Conservation (phyloP, 2,888 invertebrate species). For the Pasiphila rectangulata region DNA sequence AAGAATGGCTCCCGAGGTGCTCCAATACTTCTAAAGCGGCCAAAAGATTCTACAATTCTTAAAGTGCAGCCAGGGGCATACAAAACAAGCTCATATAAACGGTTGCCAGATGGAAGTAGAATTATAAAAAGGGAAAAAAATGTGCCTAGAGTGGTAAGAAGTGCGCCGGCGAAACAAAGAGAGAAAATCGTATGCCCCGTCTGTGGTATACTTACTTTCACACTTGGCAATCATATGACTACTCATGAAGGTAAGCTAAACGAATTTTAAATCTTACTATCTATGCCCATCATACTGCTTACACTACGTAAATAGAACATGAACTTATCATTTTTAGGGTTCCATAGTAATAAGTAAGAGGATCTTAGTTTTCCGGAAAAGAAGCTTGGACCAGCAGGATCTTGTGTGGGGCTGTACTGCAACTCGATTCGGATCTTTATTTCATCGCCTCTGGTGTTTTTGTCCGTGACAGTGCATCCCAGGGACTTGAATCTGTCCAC, state of each 20-base stretch:
- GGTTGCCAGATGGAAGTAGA: constrained; percentile 36
- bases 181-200: constrained; percentile 77
- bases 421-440: too few relatives aligned
- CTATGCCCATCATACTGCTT: too few relatives aligned
- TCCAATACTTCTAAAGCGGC: constrained; percentile 67
- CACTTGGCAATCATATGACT: constrained; percentile 70
- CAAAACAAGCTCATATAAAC: constrained; percentile 52
- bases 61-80: constrained; percentile 59
- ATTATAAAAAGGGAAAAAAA: constrained; percentile 49
- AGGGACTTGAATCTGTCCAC: too few relatives aligned
- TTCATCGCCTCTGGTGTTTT: too few relatives aligned
- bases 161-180: constrained; percentile 53
- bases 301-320: too few relatives aligned
- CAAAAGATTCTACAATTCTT: constrained; percentile 69
- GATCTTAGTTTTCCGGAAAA: too few relatives aligned
- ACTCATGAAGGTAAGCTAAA: constrained; percentile 77
- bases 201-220: constrained; percentile 73
- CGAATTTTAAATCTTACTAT: too few relatives aligned
- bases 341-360: too few relatives aligned
- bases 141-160: constrained; percentile 49
- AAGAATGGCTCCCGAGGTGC: constrained; percentile 70
- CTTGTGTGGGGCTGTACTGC: too few relatives aligned
- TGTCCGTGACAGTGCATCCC: too few relatives aligned
- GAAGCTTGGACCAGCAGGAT: too few relatives aligned
- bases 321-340: too few relatives aligned